Evolutionary conservation across 2,888 invertebrate genomes (phyloP).

Genomic region (Schrankia costaestrigalis): DNA sequence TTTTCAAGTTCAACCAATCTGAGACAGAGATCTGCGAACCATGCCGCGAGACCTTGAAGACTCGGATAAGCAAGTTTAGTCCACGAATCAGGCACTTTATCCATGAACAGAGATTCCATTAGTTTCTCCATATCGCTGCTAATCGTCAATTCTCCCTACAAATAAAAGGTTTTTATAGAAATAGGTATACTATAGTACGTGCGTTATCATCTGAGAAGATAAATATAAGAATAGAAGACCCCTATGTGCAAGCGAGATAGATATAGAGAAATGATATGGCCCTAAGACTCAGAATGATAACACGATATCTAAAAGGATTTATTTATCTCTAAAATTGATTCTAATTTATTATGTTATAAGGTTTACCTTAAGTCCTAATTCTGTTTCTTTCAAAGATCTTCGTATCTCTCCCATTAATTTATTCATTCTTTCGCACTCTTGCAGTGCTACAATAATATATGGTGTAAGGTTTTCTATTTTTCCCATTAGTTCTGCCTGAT

Average conservation of each 20-base stretch:
- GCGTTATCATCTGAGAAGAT: no score
- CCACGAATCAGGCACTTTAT: slow-evolving; percentile 93
- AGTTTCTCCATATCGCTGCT: slow-evolving; percentile 95
- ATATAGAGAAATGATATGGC: no score
- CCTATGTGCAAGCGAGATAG: no score
- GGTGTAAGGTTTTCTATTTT: slow-evolving; percentile 95
- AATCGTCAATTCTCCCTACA: slow-evolving; percentile 94
- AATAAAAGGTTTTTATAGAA: no score
- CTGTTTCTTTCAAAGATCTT: slow-evolving; percentile 90
- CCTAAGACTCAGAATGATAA: no score
- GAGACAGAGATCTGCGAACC: slow-evolving; percentile 92
- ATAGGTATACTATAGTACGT: no score
- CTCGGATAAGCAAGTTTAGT: slow-evolving; percentile 94
- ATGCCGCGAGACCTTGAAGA: slow-evolving; percentile 88
- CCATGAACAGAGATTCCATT: slow-evolving; percentile 92
- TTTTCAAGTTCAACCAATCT: slow-evolving; percentile 90
- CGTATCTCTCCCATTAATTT: slow-evolving; percentile 89
- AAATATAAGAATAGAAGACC: no score
- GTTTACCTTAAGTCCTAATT: slow-evolving; percentile 92
- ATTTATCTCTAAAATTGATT: no score
- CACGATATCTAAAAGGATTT: no score
- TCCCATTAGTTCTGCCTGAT: slow-evolving; percentile 90
- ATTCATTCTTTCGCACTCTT: slow-evolving; percentile 98
- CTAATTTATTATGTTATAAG: no score
- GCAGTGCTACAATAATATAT: slow-evolving; percentile 93